These are phyloP conservation scores for Heterotis niloticus DNA, from an alignment of 2,113 vertebrate genomes.

Conservation along the genomic window DNA sequence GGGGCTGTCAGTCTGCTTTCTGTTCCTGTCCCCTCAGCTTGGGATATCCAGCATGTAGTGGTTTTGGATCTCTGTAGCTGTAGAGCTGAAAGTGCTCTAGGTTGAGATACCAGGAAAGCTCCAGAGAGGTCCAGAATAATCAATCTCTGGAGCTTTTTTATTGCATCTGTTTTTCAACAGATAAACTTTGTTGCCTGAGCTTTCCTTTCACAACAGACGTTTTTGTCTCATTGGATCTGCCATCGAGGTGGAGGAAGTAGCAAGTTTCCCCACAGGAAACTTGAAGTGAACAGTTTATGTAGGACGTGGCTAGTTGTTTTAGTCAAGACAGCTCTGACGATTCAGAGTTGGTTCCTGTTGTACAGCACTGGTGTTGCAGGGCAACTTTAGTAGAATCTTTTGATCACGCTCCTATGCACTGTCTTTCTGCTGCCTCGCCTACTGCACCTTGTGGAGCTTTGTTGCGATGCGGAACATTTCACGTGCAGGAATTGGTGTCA, in stretches of 20 bases:
- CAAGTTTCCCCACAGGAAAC: neutral
- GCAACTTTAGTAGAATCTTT: too few species aligned
- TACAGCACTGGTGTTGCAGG: slow-evolving; percentile 6
- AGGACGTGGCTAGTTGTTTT: neutral
- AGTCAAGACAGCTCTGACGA: too few species aligned
- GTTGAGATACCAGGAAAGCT: too few species aligned
- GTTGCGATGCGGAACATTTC: neutral
- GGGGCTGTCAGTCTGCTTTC: neutral
- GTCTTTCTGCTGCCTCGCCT: too few species aligned
- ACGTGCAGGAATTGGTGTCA: slow-evolving; percentile 16
- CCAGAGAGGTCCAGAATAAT: too few species aligned
- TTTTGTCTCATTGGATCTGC: too few species aligned
- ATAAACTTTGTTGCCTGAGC: too few species aligned
- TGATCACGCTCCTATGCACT: too few species aligned
- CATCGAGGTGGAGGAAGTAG: neutral
- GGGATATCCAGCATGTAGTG: neutral
- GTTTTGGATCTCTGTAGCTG: neutral
- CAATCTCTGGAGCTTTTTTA: too few species aligned
- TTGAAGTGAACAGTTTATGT: neutral
- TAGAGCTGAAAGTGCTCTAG: too few species aligned
- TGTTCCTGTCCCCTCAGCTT: slow-evolving; percentile 1
- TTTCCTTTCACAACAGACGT: too few species aligned
- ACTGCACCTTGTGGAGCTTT: neutral
- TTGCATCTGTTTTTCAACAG: too few species aligned
- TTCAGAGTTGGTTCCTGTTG: neutral